Conservation (phyloP, 2,113 vertebrate species). For the Ibidorhyncha struthersii region DNA sequence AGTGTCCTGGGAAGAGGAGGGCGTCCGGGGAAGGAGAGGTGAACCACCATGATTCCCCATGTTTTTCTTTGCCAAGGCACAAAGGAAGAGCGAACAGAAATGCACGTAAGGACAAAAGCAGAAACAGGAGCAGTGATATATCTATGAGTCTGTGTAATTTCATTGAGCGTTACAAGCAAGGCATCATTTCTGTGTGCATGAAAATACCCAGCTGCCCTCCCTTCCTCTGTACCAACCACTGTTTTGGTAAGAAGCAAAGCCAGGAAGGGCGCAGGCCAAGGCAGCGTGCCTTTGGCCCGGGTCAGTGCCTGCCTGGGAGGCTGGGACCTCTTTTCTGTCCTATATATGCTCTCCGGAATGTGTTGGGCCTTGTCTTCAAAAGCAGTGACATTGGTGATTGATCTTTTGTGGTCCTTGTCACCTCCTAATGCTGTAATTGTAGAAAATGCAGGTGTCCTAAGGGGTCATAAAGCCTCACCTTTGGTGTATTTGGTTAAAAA, state of each 20-base stretch:
- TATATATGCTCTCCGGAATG: accelerated
- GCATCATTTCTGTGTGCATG: not conserved
- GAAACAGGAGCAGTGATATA: not conserved
- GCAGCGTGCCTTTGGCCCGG: accelerated
- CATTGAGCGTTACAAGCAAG: not conserved
- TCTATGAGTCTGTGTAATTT: not conserved
- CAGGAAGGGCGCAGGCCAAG: not conserved
- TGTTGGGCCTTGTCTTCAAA: not conserved
- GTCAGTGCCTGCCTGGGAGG: not conserved
- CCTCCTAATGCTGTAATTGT: not conserved
- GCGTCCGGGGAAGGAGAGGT: not conserved
- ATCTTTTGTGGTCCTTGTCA: not conserved
- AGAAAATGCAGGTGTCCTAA: not conserved
- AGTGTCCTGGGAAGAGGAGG: not conserved
- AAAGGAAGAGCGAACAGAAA: not conserved
- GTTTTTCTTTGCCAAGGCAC: not conserved
- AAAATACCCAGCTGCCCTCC: not conserved
- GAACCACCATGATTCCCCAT: not conserved
- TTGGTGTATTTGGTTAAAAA: not conserved
- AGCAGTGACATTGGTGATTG: not conserved
- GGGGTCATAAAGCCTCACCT: not conserved
- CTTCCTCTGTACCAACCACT: not conserved
- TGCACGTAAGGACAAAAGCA: accelerated
- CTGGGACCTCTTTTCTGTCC: not conserved
- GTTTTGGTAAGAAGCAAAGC: not conserved